Evolutionary conservation across 2,113 vertebrate genomes (phyloP).

Genomic region (cattle (Bos taurus)): ARS-UCD2.0 NC_037345.1:13146501-13147000

Average conservation of each 20-base stretch:
- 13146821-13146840: background rate
- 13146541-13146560: fast-evolving
- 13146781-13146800: background rate
- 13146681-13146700: too few species aligned
- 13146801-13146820: background rate
- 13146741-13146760: background rate
- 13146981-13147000: slow-evolving; percentile 34
- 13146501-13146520: fast-evolving
- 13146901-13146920: background rate
- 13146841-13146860: background rate
- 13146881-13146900: fast-evolving
- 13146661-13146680: background rate
- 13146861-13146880: fast-evolving
- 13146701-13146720: background rate
- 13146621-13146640: fast-evolving
- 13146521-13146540: background rate
- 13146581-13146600: fast-evolving
- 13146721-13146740: fast-evolving
- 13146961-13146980: background rate
- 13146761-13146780: background rate
- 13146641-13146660: background rate
- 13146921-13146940: background rate
- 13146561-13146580: fast-evolving
- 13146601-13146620: fast-evolving
- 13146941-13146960: background rate